These are phyloP conservation scores for Metopolophium dirhodum DNA, from an alignment of 1,140 invertebrate genomes.

Conservation along the genomic window DNA sequence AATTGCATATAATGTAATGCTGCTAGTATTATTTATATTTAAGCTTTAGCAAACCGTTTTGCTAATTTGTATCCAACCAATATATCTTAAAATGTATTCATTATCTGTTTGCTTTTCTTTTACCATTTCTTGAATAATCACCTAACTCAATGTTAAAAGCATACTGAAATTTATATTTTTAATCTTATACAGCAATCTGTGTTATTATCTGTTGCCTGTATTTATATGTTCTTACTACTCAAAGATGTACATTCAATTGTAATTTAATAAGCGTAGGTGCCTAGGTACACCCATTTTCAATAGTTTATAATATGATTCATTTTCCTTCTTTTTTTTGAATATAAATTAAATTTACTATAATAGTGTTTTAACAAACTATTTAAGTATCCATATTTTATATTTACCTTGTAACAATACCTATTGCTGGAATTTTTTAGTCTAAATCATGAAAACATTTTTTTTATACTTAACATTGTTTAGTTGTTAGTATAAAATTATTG, in stretches of 20 bases:
- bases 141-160: not conserved
- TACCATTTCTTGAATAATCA: not conserved
- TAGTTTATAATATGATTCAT: not conserved
- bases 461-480: not conserved
- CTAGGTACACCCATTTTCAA: not conserved
- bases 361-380: not conserved
- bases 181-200: not conserved
- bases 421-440: not conserved
- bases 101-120: not conserved
- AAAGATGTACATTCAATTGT: not conserved
- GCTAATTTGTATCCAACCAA: not conserved
- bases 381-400: not conserved
- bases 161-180: not conserved
- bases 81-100: constrained; percentile 18
- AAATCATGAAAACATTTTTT: constrained; percentile 2
- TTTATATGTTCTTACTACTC: not conserved
- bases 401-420: not conserved
- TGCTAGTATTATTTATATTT: not conserved
- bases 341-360: not conserved
- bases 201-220: not conserved
- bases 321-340: not conserved
- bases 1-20: not conserved
- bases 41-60: not conserved
- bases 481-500: not conserved
- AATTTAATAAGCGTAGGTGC: not conserved